Base-by-base conservation (phyloP, 2,113 vertebrate genomes). In the Podiceps cristatus region DNA sequence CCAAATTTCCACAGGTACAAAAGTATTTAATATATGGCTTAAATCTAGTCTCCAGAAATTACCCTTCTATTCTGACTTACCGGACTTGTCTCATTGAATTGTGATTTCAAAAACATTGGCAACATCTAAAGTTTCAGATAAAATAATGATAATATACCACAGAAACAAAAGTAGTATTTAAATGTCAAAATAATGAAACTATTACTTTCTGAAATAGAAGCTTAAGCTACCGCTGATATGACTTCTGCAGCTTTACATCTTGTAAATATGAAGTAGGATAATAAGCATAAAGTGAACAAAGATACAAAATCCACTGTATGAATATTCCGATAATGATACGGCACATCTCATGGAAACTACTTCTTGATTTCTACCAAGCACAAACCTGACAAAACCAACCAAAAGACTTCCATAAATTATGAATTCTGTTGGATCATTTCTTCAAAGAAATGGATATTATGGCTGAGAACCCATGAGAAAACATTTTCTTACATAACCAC, bases 301-400 rank as follows among this genome's bases (percentile, higher is more conserved):
- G 5, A 47, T 24, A 84, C 11, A 44, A 88, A 92, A 33, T 29
- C 10, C 4, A 47, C n/a, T 33, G 5, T n/a, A 14, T 47, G 13
- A 56, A 53, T 67, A 53, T 9, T 62, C 24, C 25, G 37, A 11
- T 16, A 40, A 33, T 5, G 6, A 63, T 35, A 63, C 0, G 0
- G 11, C 9, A 59, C 2, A 55, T 37, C 37, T 83, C 72, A 74
- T 37, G 33, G 20, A 19, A 79, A 44, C 8, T 37, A 53, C 8
- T 69, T 19, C 19, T 69, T 78, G 33, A 62, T 58, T 89, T 47
- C 71, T 74, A 74, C 22, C 11, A 56, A 74, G 37, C 28, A 77
- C 50, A 94, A 83, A 91, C 55, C 62, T 85, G 78, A 67, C 19
- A 75, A 90, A 96, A 84, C 8, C 59, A 93, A 67, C 47, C 16